Conservation (phyloP, 2,888 invertebrate genomes). For the Encarsia formosa region DNA sequence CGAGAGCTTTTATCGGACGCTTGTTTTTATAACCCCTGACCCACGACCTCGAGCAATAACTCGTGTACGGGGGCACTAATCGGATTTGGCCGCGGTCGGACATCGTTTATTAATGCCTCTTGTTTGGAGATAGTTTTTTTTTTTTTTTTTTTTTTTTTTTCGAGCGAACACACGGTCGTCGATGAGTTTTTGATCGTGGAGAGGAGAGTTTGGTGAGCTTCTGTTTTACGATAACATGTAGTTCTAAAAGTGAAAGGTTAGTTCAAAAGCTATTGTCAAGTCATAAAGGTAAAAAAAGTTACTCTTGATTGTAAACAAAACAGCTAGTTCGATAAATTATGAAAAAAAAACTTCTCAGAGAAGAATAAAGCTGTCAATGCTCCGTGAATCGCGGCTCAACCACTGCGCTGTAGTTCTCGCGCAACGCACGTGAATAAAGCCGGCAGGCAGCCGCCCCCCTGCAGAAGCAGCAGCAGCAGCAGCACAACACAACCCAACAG, state of each 20-base stretch:
- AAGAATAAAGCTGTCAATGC: not conserved
- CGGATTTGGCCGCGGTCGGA: not conserved
- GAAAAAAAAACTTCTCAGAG: no score
- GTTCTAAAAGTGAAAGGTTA: no score
- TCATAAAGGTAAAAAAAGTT: no score
- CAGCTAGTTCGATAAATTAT: no score
- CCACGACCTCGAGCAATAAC: not conserved
- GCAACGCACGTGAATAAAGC: conserved; percentile 50
- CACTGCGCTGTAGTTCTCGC: conserved; percentile 40
- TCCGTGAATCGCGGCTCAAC: conserved; percentile 19
- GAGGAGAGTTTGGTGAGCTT: no score
- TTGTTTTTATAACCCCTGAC: conserved; percentile 6
- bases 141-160: no score
- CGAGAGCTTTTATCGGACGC: no score
- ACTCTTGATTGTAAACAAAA: no score
- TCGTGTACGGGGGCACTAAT: not conserved
- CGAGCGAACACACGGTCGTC: not conserved
- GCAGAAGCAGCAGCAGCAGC: not conserved
- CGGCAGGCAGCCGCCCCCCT: conserved; percentile 37
- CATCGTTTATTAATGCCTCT: not conserved
- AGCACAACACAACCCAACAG: not conserved
- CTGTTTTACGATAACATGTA: no score
- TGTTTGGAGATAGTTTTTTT: no score
- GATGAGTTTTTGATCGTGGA: no score
- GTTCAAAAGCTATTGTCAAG: no score